Evolutionary conservation across 2,113 vertebrate species (phyloP).

Genomic region (Scalopus aquaticus): DNA sequence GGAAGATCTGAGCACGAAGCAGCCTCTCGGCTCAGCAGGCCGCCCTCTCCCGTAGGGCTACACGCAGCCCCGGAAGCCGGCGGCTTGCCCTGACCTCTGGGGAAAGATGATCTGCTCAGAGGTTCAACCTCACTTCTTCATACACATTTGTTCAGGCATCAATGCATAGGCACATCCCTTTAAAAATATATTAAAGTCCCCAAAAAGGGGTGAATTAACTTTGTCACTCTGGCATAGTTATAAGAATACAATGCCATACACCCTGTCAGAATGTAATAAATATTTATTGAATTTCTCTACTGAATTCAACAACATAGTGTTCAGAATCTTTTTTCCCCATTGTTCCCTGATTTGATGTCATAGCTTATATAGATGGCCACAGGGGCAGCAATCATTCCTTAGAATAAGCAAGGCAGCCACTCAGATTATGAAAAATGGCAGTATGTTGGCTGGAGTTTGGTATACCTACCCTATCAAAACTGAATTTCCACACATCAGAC

Average conservation of each 20-base stretch:
- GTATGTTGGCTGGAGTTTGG: constrained; percentile 47
- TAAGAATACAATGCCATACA: constrained; percentile 77
- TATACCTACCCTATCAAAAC: not conserved
- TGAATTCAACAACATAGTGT: constrained; percentile 65
- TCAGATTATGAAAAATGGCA: constrained; percentile 43
- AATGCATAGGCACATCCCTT: constrained; percentile 83
- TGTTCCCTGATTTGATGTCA: constrained; percentile 78
- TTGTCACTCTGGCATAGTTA: constrained; percentile 79
- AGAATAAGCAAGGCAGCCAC: constrained; percentile 51
- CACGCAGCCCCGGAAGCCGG: not conserved
- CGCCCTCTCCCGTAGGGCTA: not conserved
- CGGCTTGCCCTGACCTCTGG: constrained; percentile 44
- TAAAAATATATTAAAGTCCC: constrained; percentile 80
- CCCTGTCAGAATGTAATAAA: constrained; percentile 80
- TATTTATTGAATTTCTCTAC: constrained; percentile 73
- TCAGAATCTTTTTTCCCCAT: constrained; percentile 47
- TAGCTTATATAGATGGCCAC: constrained; percentile 73
- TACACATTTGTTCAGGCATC: constrained; percentile 75
- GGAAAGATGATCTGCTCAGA: constrained; percentile 61
- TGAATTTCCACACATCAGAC: constrained; percentile 51
- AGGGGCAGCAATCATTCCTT: constrained; percentile 48
- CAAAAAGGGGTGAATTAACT: constrained; percentile 75
- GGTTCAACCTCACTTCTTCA: constrained; percentile 65
- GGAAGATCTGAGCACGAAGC: constrained; percentile 21
- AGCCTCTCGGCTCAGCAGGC: not conserved